Evolutionary conservation across 2,113 vertebrate species (phyloP).

Genomic region (Zosterops japonicus): DNA sequence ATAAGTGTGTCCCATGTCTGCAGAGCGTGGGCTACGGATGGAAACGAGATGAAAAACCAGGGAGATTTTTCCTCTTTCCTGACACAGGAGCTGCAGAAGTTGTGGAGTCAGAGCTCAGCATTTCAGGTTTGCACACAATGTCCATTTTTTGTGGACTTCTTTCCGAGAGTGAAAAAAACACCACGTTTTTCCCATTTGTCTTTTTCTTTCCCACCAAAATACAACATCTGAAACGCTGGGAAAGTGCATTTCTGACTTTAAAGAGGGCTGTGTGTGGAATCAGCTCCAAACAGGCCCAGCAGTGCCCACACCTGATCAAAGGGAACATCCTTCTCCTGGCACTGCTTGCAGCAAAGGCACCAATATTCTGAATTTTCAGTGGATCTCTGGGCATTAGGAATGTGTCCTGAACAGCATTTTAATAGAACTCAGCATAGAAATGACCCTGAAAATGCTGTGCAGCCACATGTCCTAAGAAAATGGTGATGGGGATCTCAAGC

Average conservation of each 20-base stretch:
- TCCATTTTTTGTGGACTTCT: neutral
- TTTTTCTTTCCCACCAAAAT: neutral
- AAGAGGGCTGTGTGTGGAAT: neutral
- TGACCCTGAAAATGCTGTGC: neutral
- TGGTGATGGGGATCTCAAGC: neutral
- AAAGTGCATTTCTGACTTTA: neutral
- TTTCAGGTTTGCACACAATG: neutral
- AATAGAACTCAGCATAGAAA: neutral
- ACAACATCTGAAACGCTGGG: neutral
- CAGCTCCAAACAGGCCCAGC: neutral
- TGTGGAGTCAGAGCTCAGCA: neutral
- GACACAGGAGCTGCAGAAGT: neutral
- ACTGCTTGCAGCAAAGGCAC: neutral
- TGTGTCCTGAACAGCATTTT: neutral
- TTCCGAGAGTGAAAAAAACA: neutral
- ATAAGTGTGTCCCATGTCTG: neutral
- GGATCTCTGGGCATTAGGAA: neutral
- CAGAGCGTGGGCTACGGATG: neutral
- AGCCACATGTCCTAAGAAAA: neutral
- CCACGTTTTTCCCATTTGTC: slow-evolving; percentile 25
- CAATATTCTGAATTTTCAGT: neutral
- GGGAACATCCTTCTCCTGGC: neutral
- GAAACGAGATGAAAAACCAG: neutral
- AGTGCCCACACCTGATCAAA: slow-evolving; percentile 18
- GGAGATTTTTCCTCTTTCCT: neutral